phyloP scores from a whole-genome alignment of 2,888 invertebrate genomes.

The Oxystoma pomonae region DNA sequence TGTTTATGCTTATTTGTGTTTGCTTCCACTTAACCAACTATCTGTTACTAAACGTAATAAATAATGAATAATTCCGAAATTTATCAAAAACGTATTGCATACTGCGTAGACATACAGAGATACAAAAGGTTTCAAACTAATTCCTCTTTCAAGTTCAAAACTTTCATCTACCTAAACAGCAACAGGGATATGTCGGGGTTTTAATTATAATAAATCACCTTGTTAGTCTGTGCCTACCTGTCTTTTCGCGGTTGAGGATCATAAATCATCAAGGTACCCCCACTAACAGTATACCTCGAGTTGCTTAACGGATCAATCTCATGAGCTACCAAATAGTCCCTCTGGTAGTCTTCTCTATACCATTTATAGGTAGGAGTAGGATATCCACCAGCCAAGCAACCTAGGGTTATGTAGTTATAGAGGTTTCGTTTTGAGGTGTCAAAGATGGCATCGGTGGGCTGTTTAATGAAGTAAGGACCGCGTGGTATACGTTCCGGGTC shows the following conservation, averaged over 20 bases:
- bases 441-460: constrained; percentile 79
- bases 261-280: constrained; percentile 86
- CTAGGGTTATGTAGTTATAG: constrained; percentile 71
- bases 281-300: constrained; percentile 78
- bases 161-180: too few relatives aligned
- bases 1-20: too few relatives aligned
- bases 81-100: too few relatives aligned
- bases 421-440: constrained; percentile 69
- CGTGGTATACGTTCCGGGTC: constrained; percentile 78
- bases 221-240: too few relatives aligned
- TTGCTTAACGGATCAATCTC: constrained; percentile 75
- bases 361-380: constrained; percentile 88
- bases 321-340: constrained; percentile 67
- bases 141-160: too few relatives aligned
- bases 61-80: too few relatives aligned
- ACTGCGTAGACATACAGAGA: too few relatives aligned
- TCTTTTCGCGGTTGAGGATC: constrained; percentile 76
- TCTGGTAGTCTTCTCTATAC: constrained; percentile 84
- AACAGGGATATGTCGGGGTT: too few relatives aligned
- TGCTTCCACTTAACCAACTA: too few relatives aligned
- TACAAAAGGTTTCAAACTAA: too few relatives aligned
- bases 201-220: too few relatives aligned
- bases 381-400: constrained; percentile 81
- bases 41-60: too few relatives aligned
- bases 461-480: constrained; percentile 85